Conservation (phyloP, 2,113 vertebrate genomes). For the Megalops atlanticus region DNA sequence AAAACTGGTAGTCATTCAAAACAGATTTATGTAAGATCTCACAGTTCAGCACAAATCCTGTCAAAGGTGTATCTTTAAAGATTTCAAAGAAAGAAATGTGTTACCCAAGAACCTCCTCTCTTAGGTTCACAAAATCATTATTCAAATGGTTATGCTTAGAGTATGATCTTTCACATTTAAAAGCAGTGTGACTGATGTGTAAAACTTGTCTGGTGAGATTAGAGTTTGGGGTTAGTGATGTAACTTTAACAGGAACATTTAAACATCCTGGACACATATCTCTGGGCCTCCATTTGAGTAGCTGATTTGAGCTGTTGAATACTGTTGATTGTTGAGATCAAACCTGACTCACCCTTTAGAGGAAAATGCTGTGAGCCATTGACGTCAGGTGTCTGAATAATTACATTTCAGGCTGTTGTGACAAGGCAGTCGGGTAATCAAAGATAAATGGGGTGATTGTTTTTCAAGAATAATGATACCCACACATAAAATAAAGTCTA, state of each 20-base stretch:
- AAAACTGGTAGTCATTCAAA: too few species aligned
- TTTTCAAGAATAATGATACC: background rate
- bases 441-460: background rate
- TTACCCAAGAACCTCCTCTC: too few species aligned
- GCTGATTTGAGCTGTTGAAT: conserved; percentile 6
- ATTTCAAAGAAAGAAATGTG: too few species aligned
- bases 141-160: background rate
- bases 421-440: background rate
- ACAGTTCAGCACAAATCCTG: too few species aligned
- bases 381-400: background rate
- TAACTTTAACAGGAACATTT: background rate
- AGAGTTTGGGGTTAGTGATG: background rate
- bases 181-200: background rate
- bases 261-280: background rate
- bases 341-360: too few species aligned
- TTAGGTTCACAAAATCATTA: too few species aligned
- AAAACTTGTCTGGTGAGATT: background rate
- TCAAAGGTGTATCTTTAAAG: too few species aligned
- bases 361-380: too few species aligned
- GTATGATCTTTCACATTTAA: background rate
- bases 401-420: background rate
- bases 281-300: background rate
- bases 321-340: conserved; percentile 9
- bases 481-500: background rate
- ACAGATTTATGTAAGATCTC: too few species aligned